Conservation (phyloP, 2,888 invertebrate genomes). For the Rhopalosiphum nymphaeae region DNA sequence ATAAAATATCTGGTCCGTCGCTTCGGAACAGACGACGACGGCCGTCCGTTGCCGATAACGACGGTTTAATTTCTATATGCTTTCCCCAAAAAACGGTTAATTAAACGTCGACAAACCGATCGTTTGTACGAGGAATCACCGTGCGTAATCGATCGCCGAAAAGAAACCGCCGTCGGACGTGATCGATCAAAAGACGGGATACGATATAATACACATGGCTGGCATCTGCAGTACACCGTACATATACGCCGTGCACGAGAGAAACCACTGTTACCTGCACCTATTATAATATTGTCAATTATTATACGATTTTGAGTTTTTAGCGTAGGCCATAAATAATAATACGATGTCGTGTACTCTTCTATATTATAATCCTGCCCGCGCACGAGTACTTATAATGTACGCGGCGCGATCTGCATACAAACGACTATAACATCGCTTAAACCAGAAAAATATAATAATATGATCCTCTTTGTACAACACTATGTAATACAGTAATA, state of each 20-base stretch:
- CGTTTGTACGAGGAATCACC: neutral
- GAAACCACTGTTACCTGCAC: neutral
- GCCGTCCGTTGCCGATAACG: neutral
- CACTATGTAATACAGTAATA: neutral
- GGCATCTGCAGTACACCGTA: no score
- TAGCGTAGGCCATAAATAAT: neutral
- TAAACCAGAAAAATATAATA: neutral
- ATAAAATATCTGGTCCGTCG: conserved; percentile 21
- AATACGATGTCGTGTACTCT: neutral
- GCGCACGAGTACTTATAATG: neutral
- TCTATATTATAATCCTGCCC: neutral
- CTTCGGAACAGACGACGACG: neutral
- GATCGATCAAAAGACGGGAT: neutral
- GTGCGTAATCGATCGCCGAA: conserved; percentile 13
- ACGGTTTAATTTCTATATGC: neutral
- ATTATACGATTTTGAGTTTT: conserved; percentile 1
- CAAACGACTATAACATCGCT: neutral
- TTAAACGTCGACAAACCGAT: conserved; percentile 16
- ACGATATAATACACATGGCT: no score
- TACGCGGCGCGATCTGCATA: neutral
- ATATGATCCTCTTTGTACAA: neutral
- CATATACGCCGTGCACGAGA: neutral
- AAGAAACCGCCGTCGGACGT: conserved; percentile 16
- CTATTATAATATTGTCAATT: conserved; percentile 4
- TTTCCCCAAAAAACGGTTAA: neutral